These are phyloP conservation scores for Cephus pulcher DNA, from an alignment of 2,888 invertebrate genomes.

Conservation along the genomic window DNA sequence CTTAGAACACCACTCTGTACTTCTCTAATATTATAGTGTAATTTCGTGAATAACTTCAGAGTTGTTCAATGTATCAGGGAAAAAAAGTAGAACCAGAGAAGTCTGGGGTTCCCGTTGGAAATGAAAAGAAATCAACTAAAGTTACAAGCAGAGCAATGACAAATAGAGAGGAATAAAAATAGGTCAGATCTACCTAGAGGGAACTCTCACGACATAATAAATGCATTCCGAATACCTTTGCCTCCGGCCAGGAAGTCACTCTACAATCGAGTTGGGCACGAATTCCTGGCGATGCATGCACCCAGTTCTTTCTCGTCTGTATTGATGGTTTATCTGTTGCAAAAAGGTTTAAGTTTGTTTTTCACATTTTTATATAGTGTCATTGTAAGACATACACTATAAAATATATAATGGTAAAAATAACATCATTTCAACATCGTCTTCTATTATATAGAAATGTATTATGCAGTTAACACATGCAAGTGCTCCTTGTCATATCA, in stretches of 20 bases:
- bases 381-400: background rate
- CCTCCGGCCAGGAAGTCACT: constrained; percentile 77
- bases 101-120: too few species aligned
- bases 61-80: too few species aligned
- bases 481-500: too few species aligned
- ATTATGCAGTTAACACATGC: too few species aligned
- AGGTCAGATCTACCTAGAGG: background rate
- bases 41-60: too few species aligned
- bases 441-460: too few species aligned
- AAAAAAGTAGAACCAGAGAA: too few species aligned
- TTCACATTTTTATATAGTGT: background rate
- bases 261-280: constrained; percentile 78
- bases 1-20: too few species aligned
- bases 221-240: constrained; percentile 67
- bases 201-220: background rate
- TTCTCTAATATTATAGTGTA: too few species aligned
- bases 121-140: background rate
- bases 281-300: constrained; percentile 80
- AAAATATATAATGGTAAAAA: too few species aligned
- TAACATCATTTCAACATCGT: too few species aligned
- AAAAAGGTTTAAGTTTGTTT: constrained; percentile 1
- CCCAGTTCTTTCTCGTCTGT: constrained; percentile 73
- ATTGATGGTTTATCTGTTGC: constrained; percentile 81
- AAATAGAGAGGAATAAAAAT: background rate
- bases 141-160: background rate